A percentile compares a stretch with the other conserved stretches of the same genome.
Evolutionary conservation across 1,140 invertebrate genomes (phyloP).

Genomic region (Macrosteles quadrilineatus): DNA sequence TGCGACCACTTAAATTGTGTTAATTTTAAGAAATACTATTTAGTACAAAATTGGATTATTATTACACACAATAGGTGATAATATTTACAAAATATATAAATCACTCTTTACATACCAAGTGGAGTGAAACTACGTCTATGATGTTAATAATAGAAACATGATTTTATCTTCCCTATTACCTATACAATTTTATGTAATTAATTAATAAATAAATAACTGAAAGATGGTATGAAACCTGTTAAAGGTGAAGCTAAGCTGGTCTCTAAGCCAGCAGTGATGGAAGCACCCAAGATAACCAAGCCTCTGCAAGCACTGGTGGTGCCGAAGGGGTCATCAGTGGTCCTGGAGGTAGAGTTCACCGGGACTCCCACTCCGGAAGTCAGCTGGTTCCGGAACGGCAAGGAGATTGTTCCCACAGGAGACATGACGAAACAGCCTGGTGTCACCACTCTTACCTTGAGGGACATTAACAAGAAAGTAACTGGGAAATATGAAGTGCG

Average conservation of each 20-base stretch:
- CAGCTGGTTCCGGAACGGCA: constrained; percentile 85
- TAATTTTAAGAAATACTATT: too few relatives aligned
- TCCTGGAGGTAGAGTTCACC: constrained; percentile 69
- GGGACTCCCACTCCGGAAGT: constrained; percentile 71
- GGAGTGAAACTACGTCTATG: too few relatives aligned
- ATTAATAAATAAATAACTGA: too few relatives aligned
- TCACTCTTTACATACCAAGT: too few relatives aligned
- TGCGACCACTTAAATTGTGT: too few relatives aligned
- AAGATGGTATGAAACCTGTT: too few relatives aligned
- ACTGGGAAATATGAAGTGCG: constrained; percentile 83
- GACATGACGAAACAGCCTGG: constrained; percentile 67
- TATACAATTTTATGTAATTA: too few relatives aligned
- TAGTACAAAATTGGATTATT: too few relatives aligned
- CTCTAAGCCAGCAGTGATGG: constrained; percentile 59
- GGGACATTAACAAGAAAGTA: constrained; percentile 70
- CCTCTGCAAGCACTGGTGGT: constrained; percentile 67
- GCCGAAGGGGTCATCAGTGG: constrained; percentile 59
- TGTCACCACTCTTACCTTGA: constrained; percentile 67
- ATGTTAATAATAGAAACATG: too few relatives aligned
- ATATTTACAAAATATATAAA: too few relatives aligned
- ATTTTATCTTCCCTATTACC: too few relatives aligned
- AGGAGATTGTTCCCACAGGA: constrained; percentile 69
- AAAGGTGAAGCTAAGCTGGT: constrained; percentile 53
- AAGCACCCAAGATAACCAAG: constrained; percentile 67
- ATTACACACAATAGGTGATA: too few relatives aligned